A percentile compares a stretch with the other conserved stretches of the same genome.
Evolutionary conservation across 2,888 invertebrate species (phyloP).

Genomic region (Sepioteuthis lessoniana): DNA sequence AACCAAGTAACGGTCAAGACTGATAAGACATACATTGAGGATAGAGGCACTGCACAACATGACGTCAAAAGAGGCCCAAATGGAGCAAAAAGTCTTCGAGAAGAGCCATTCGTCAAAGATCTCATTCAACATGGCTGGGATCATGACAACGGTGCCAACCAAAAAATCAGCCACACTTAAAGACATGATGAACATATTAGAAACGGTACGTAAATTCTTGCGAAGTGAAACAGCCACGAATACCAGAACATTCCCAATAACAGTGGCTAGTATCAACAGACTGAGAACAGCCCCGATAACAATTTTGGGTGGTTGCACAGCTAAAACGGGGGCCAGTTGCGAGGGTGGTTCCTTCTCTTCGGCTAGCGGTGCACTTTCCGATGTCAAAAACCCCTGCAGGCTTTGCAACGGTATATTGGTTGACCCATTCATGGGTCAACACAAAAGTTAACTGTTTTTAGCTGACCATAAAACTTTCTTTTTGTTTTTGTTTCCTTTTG

Average conservation of each 20-base stretch:
- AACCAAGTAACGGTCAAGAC: conserved; percentile 66
- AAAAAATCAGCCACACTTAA: conserved; percentile 66
- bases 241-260: conserved; percentile 63
- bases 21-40: conserved; percentile 67
- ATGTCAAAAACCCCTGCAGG: not conserved
- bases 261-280: conserved; percentile 59
- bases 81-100: conserved; percentile 60
- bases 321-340: conserved; percentile 36
- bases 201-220: conserved; percentile 63
- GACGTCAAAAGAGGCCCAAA: conserved; percentile 69
- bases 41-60: conserved; percentile 68
- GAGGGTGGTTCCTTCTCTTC: conserved; percentile 47
- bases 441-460: not conserved
- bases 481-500: not conserved
- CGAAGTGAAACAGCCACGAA: conserved; percentile 61
- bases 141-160: conserved; percentile 68
- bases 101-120: conserved; percentile 64
- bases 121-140: conserved; percentile 65
- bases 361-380: not conserved
- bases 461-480: not conserved
- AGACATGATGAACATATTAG: conserved; percentile 67
- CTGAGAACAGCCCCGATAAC: conserved; percentile 58
- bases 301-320: conserved; percentile 53
- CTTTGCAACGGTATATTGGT: conserved; percentile 35
- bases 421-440: conserved; percentile 44